phyloP scores from a whole-genome alignment of 1,140 invertebrate species.

The Asobara japonica region DNA sequence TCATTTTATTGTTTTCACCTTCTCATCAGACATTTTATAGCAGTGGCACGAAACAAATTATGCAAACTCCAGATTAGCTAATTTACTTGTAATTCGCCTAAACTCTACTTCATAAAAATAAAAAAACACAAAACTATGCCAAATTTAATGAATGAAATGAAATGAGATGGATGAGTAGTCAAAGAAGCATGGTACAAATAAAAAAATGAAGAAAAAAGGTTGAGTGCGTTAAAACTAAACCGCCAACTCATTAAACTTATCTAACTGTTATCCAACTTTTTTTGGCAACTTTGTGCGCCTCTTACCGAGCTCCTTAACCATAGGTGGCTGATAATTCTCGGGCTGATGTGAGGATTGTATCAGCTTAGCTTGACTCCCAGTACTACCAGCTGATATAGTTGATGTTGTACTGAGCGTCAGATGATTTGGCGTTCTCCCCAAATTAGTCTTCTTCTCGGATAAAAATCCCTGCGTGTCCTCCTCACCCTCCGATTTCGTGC shows the following conservation, averaged over 20 bases:
- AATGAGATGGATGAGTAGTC: neutral
- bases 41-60: neutral
- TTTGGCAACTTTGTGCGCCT: conserved; percentile 40
- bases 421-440: conserved; percentile 91
- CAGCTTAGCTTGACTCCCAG: conserved; percentile 90
- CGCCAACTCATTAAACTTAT: conserved; percentile 27
- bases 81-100: neutral
- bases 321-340: conserved; percentile 85
- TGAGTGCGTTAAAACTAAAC: conserved; percentile 17
- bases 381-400: conserved; percentile 92
- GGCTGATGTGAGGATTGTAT: conserved; percentile 94
- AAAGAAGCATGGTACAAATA: neutral
- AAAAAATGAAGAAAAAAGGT: conserved; percentile 3
- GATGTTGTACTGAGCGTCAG: conserved; percentile 92
- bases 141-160: neutral
- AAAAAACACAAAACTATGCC: neutral
- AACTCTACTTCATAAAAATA: neutral
- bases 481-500: conserved; percentile 87
- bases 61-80: neutral
- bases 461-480: conserved; percentile 78
- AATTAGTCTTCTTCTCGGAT: conserved; percentile 75
- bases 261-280: conserved; percentile 39
- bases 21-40: neutral
- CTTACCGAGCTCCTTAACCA: conserved; percentile 89
- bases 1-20: neutral